Evolutionary conservation across 2,888 invertebrate genomes (phyloP), one percentile per base, ranked within the genome.

Genomic region (Cheilosia grossa): DNA sequence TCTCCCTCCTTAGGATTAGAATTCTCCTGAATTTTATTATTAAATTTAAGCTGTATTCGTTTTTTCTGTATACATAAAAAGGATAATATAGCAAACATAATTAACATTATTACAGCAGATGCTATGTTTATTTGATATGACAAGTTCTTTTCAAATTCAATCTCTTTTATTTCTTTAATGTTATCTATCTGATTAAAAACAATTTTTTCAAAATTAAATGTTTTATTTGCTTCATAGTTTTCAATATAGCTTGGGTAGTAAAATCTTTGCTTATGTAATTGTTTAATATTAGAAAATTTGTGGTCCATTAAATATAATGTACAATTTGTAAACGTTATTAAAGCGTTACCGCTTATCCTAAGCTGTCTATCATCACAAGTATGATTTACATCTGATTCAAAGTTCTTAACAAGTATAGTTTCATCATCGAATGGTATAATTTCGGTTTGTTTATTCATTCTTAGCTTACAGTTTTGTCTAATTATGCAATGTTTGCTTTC

Each of bases 391-490:
- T 53, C 13, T 24, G 21, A 24, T 24, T 63, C 40, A n/a, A 5
- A 7, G 40, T 58, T 69, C 47, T 58, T 58, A 6, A 56, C 10
- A 17, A 69, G 33, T 42, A 67, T 66, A 7, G 66, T 53, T 66
- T 40, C 66, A 9, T 58, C 56, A 30, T 69, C 47, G 5, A 58
- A 44, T 5, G 69, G 24, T 33, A 21, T 49, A 2, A 58, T 27
- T 69, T 69, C 47, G 19, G 44, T 67, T 56, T 67, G 42, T 5
- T 54, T 40, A 54, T 67, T 67, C 15, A 27, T 21, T 13, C 15
- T n/a, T 7, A 74, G 24, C 7, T 56, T 74, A 37, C 74, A 64
- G 54, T 74, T 74, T 51, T 44, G 30, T 64, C 47, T 30, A 9
- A 49, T 40, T 30, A 27, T 17, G 47, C 74, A 40, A 61, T 44